These are phyloP conservation scores for Drosophila nannoptera DNA, from an alignment of 1,140 invertebrate species.

Conservation along the genomic window DNA sequence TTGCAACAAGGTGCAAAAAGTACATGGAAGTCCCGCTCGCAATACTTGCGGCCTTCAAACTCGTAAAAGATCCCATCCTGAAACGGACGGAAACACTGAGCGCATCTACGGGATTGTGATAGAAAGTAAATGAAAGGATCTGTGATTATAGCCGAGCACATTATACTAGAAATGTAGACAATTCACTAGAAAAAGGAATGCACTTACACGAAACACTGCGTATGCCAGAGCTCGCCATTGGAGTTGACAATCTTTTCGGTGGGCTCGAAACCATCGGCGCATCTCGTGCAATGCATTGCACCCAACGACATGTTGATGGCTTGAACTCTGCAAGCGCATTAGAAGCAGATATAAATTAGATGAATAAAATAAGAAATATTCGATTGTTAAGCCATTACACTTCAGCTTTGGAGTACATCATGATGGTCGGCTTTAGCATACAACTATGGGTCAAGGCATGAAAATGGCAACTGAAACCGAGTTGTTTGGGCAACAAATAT, in stretches of 20 bases:
- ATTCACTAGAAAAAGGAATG: background rate
- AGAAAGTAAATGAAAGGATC: too few species aligned
- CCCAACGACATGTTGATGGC: conserved; percentile 86
- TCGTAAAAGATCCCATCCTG: conserved; percentile 99
- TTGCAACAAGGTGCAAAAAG: conserved; percentile 98
- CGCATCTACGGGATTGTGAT: conserved; percentile 85
- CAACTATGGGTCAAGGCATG: conserved; percentile 31
- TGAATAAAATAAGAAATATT: background rate
- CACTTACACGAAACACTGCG: conserved; percentile 99
- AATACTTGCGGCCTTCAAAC: conserved; percentile 99
- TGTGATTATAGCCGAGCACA: too few species aligned
- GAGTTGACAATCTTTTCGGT: conserved; percentile 99
- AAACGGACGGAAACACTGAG: conserved; percentile 98
- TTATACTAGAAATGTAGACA: background rate
- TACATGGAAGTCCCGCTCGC: conserved; percentile 99
- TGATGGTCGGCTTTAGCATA: conserved; percentile 32
- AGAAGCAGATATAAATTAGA: conserved; percentile 3
- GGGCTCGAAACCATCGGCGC: conserved; percentile 94
- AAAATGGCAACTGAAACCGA: conserved; percentile 45
- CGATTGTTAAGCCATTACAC: conserved; percentile 46
- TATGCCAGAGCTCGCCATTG: conserved; percentile 98
- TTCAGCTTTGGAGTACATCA: conserved; percentile 72
- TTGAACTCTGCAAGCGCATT: conserved; percentile 64
- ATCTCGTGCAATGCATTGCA: conserved; percentile 95
- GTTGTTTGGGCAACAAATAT: conserved; percentile 15